A percentile compares a stretch with the other conserved stretches of the same genome.
phyloP scores from a whole-genome alignment of 2,888 invertebrate genomes.

The Luperina nickerlii region DNA sequence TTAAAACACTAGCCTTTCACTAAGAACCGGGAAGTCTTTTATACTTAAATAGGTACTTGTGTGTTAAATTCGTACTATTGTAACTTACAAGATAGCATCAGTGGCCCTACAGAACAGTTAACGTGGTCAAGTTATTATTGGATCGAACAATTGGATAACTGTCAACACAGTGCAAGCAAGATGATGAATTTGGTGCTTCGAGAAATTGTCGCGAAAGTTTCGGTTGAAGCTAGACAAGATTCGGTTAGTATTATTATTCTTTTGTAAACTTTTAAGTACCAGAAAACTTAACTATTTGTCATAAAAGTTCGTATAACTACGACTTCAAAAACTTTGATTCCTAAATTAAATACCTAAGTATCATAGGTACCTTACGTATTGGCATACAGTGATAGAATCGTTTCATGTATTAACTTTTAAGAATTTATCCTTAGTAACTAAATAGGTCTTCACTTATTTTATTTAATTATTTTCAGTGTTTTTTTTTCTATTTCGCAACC shows the following conservation, averaged over 20 bases:
- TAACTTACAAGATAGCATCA: conserved; percentile 25
- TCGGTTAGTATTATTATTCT: conserved; percentile 74
- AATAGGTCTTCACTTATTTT: background rate
- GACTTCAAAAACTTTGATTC: background rate
- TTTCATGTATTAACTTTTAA: background rate
- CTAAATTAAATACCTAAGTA: too few relatives aligned
- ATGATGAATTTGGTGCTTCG: conserved; percentile 85
- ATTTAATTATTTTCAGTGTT: background rate
- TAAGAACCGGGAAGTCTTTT: conserved; percentile 66
- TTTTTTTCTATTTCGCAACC: background rate
- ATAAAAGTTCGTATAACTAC: background rate
- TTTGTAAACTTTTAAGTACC: background rate
- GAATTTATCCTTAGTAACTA: background rate
- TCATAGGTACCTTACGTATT: background rate
- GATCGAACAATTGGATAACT: conserved; percentile 60
- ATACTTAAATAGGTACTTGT: conserved; percentile 59
- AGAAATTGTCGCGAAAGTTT: conserved; percentile 84
- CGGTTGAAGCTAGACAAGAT: conserved; percentile 81
- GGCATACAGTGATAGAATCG: background rate
- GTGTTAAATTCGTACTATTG: conserved; percentile 38
- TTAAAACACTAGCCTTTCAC: conserved; percentile 73
- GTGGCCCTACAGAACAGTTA: conserved; percentile 27
- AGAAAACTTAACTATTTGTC: background rate
- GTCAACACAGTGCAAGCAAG: conserved; percentile 76
- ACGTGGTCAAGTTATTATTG: conserved; percentile 35